Base-by-base conservation (phyloP, 2,797 vertebrate species). In the Brachymystax lenok region DNA sequence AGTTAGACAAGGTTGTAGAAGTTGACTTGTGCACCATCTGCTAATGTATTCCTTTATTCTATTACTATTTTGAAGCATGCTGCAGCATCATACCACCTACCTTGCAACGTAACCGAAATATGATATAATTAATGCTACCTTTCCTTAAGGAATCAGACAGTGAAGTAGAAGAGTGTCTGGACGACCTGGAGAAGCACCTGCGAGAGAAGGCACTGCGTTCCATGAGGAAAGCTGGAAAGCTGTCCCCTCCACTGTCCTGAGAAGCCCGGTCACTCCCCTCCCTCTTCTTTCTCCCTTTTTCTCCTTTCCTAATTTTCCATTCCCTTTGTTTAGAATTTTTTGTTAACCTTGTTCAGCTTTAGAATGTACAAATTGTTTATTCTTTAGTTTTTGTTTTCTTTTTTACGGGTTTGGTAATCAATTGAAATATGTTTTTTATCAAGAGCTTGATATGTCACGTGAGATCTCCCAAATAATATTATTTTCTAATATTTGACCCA, bases 141-240 rank as follows among this genome's bases (percentile, higher is more conserved):
- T 90, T 77, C 75, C 5, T 93, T 86, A 86, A 99, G 98, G 97
- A 98, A 92, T 98, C 97, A 54, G 98, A 98, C 74, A 99, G 97
- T 54, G 98, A 99, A 86, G 95, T 96, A 67, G 98, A 99, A 21
- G 97, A 97, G 88, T 95, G 94, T 93, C 93, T 99, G 35, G 98
- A 99, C 28, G 98, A 99, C 88, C 91, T 99, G 85, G 97, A 99
- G 91, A 99, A 98, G 83, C 96, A 99, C 89, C 97, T 99, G 72
- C 88, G 98, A 12, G 97, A 99, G 90, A 99, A 99, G 88, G 98
- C 98, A 0, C 94, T 99, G 88, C 94, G 96, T 70, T 99, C 98
- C 28, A 99, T 99, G 98, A 94, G 97, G 91, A 99, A 99, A 94
- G 97, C 97, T 24, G 59, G 59, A 64, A 97, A 99, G 85, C 88